Conservation (phyloP, 2,113 vertebrate species). For the Bos taurus region DNA sequence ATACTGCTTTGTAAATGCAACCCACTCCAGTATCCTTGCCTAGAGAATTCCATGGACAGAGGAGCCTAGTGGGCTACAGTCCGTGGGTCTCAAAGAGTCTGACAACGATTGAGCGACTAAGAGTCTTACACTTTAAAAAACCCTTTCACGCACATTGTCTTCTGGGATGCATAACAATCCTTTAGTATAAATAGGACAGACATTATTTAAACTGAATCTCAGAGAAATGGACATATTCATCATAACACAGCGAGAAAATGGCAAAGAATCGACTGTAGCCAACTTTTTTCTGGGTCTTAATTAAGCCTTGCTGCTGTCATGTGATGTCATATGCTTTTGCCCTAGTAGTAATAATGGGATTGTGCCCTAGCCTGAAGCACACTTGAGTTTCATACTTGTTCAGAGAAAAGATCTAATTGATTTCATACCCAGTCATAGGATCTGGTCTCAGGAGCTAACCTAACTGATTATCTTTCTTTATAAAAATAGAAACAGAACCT, state of each 20-base stretch:
- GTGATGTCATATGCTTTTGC: not conserved
- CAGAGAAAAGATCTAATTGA: not conserved
- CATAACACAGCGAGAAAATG: not conserved
- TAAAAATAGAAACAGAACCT: not conserved
- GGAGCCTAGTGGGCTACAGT: not conserved
- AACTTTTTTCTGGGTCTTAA: not conserved
- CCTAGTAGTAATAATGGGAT: not conserved
- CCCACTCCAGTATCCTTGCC: not conserved
- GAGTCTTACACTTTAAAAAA: not conserved
- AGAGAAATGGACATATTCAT: not conserved
- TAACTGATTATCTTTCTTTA: not conserved
- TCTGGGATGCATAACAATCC: not conserved
- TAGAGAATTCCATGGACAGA: not conserved
- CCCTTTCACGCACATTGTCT: not conserved
- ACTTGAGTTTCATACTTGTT: conserved; percentile 29
- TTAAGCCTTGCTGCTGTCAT: not conserved
- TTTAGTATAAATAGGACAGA: not conserved
- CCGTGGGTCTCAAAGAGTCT: not conserved
- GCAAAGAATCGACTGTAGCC: not conserved
- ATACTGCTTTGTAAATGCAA: not conserved
- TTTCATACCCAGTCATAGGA: not conserved
- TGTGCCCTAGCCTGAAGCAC: not conserved
- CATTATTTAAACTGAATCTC: not conserved
- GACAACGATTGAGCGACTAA: not conserved
- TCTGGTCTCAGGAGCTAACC: not conserved